Evolutionary conservation across 2,113 vertebrate genomes (phyloP), one percentile per base, ranked within the genome.

Genomic region (Labrus mixtus): DNA sequence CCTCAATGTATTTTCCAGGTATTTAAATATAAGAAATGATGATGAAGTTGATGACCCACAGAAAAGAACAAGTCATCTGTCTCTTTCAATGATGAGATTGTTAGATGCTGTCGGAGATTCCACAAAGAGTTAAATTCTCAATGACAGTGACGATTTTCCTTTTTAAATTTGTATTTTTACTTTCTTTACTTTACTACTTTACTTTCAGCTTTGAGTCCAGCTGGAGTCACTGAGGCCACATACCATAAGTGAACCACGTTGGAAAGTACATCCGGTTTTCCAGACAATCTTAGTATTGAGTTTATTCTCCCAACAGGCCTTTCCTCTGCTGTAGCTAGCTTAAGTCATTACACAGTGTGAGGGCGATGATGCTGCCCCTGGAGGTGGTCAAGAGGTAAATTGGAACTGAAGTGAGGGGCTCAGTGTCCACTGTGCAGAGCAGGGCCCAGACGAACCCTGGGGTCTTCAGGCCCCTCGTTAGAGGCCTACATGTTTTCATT

Each of bases 401-500:
- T 91, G 83, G 74, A 92, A 70, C 29, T 90, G 86, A 93, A 89
- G 89, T 85, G 81, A 84, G 76, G 74, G 83, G 77, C 39, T 85
- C 68, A 79, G 86, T 84, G 88, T 91, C 87, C 86, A 83, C 64
- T 66, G 82, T 75, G 84, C 65, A 67, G 79, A 84, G 63, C 62
- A 56, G 68, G 76, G 78, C 67, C 85, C 48, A 50, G 71, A 79
- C 43, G 54, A 68, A 87, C 88, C 87, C 87, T 2, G 68, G 81
- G 86, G 88, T 90, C 85, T 78, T 58, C 54, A 20, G 88, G 77
- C 87, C 86, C 84, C 89, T 93, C 81, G 89, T 93, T 93, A 93
- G 92, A 65, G 86, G 78, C 83, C 87, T 84, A 79, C 90, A 80
- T 93, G 90, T 93, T 93, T 93, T 92, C 87, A 89, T 91, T 93